phyloP scores from a whole-genome alignment of 1,140 invertebrate species.

The Ruditapes philippinarum region DNA sequence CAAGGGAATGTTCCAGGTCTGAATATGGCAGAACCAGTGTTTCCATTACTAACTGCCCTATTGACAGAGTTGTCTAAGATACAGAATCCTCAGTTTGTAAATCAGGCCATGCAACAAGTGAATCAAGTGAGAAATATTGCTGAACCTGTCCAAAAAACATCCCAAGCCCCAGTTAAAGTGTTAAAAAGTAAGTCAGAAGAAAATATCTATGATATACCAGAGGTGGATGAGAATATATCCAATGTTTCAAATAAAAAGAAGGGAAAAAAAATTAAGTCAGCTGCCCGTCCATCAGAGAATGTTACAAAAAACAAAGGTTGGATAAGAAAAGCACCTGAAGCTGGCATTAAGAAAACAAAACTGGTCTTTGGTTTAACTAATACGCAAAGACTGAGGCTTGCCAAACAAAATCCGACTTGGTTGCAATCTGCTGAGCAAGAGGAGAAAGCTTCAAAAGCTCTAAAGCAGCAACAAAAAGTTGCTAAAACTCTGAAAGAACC shows the following conservation, averaged over 20 bases:
- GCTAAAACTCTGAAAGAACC: constrained; percentile 37
- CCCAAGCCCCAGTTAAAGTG: not conserved
- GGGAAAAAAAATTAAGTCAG: constrained; percentile 59
- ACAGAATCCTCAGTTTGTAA: constrained; percentile 77
- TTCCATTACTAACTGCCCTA: constrained; percentile 80
- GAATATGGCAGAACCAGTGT: constrained; percentile 67
- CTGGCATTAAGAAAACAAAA: constrained; percentile 77
- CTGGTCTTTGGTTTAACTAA: constrained; percentile 83
- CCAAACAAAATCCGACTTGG: constrained; percentile 83
- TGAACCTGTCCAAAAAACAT: constrained; percentile 5
- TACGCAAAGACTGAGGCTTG: constrained; percentile 83
- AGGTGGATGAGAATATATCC: constrained; percentile 53
- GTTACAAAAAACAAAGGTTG: constrained; percentile 79
- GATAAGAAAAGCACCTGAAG: constrained; percentile 75
- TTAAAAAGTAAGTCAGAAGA: constrained; percentile 49
- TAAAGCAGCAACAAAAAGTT: constrained; percentile 65
- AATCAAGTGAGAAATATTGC: constrained; percentile 41
- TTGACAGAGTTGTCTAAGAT: constrained; percentile 79
- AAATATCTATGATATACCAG: constrained; percentile 56
- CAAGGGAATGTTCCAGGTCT: not conserved
- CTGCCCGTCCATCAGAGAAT: constrained; percentile 66
- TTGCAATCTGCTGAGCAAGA: constrained; percentile 79
- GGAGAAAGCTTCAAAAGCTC: constrained; percentile 72
- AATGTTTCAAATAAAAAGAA: constrained; percentile 40
- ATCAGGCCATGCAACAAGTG: constrained; percentile 74